These are phyloP conservation scores for Meiosimyza decipiens DNA, from an alignment of 2,888 invertebrate species.

Conservation along the genomic window DNA sequence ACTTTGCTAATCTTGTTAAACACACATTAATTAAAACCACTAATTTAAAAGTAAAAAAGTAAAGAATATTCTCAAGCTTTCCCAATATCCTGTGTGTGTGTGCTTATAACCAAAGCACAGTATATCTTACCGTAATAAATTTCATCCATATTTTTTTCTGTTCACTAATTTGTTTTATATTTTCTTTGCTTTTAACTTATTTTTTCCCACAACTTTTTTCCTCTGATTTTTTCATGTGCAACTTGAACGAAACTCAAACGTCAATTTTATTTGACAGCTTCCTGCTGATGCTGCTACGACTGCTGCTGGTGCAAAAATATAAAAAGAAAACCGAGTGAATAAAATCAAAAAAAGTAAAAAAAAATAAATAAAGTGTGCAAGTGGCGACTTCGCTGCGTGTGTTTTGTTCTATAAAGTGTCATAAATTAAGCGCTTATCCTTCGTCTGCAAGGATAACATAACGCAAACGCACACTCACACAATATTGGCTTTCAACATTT, in stretches of 20 bases:
- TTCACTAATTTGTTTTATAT: neutral
- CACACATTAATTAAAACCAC: neutral
- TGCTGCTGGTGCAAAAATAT: slow-evolving; percentile 17
- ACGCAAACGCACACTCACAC: neutral
- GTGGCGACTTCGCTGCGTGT: neutral
- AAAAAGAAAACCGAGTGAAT: neutral
- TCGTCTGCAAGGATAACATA: slow-evolving; percentile 31
- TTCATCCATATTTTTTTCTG: no score
- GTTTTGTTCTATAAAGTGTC: slow-evolving; percentile 49
- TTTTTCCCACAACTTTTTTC: neutral
- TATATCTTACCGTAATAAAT: no score
- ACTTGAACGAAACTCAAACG: slow-evolving; percentile 11
- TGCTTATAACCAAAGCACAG: neutral
- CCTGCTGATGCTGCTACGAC: slow-evolving; percentile 1
- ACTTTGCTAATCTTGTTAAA: slow-evolving; percentile 5
- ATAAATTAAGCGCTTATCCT: slow-evolving; percentile 59
- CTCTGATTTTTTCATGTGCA: neutral
- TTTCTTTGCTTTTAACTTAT: neutral
- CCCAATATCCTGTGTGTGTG: neutral
- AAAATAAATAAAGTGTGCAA: slow-evolving; percentile 4
- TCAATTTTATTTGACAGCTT: slow-evolving; percentile 36
- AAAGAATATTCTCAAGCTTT: slow-evolving; percentile 1
- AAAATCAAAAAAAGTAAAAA: no score
- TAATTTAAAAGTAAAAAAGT: slow-evolving; percentile 14
- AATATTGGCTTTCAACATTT: slow-evolving; percentile 20